Conservation (phyloP, 1,140 invertebrate genomes). For the Linepithema humile region DNA sequence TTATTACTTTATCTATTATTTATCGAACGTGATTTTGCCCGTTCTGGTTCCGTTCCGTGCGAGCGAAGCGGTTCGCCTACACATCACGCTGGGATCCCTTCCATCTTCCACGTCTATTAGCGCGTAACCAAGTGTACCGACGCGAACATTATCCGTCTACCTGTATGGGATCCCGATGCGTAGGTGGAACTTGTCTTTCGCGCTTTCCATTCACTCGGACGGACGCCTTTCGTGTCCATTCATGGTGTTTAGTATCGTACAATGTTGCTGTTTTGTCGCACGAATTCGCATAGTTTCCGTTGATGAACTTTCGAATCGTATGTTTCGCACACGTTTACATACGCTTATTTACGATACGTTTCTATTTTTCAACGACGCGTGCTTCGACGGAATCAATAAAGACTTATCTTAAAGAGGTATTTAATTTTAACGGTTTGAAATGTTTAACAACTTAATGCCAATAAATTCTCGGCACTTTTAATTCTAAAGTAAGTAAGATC, state of each 20-base stretch:
- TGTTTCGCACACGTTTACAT: background rate
- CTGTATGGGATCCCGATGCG: slow-evolving; percentile 55
- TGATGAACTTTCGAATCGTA: background rate
- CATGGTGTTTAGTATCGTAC: slow-evolving; percentile 70
- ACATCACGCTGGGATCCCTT: background rate
- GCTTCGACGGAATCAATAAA: background rate
- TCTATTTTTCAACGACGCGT: background rate
- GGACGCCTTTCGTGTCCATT: slow-evolving; percentile 74
- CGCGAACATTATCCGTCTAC: slow-evolving; percentile 56
- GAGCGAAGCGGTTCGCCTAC: background rate
- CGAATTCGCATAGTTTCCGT: slow-evolving; percentile 17
- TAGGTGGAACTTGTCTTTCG: slow-evolving; percentile 68
- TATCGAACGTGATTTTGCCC: background rate
- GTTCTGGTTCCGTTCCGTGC: background rate
- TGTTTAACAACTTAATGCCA: background rate
- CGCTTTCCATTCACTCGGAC: slow-evolving; percentile 73
- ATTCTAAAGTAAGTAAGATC: background rate
- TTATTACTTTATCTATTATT: background rate
- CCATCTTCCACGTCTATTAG: slow-evolving; percentile 49
- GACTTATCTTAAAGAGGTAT: background rate
- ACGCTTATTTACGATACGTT: background rate
- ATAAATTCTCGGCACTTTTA: background rate
- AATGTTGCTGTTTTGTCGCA: slow-evolving; percentile 31
- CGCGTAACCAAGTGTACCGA: slow-evolving; percentile 45
- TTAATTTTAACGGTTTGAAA: background rate